Evolutionary conservation across 2,113 vertebrate genomes (phyloP).

Genomic region (Gopherus evgoodei): DNA sequence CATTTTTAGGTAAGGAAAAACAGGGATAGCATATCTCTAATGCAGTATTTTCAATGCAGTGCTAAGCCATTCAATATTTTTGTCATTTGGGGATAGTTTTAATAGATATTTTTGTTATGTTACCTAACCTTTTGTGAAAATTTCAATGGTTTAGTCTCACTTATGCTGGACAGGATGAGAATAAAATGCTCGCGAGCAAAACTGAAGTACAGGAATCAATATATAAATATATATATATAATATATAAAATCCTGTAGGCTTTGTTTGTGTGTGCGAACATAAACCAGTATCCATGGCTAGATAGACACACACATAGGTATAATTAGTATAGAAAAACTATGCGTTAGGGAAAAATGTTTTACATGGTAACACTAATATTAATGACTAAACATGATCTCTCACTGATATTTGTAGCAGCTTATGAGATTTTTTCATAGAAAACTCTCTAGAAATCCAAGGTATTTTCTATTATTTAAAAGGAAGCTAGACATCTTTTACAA

Average conservation of each 20-base stretch:
- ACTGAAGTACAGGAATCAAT: background rate
- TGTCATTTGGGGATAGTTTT: slow-evolving; percentile 44
- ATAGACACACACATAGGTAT: background rate
- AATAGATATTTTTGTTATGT: slow-evolving; percentile 13
- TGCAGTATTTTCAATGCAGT: background rate
- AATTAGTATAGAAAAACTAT: background rate
- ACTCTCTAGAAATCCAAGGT: background rate
- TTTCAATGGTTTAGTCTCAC: slow-evolving; percentile 10
- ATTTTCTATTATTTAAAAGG: background rate
- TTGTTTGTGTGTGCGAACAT: background rate
- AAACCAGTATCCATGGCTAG: background rate
- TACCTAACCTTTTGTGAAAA: slow-evolving; percentile 17
- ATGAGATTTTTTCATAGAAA: background rate
- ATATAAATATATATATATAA: no score
- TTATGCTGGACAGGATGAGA: slow-evolving; percentile 30
- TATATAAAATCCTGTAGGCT: background rate
- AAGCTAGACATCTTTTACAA: background rate
- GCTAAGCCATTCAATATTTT: slow-evolving; percentile 1
- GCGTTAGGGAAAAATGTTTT: background rate
- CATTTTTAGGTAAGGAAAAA: background rate
- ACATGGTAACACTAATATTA: background rate
- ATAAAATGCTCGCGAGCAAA: background rate
- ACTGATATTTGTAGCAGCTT: background rate
- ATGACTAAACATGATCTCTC: background rate
- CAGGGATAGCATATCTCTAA: background rate